These are phyloP conservation scores for Catharus fuscescens DNA, from an alignment of 2,113 vertebrate genomes.

Conservation along the genomic window DNA sequence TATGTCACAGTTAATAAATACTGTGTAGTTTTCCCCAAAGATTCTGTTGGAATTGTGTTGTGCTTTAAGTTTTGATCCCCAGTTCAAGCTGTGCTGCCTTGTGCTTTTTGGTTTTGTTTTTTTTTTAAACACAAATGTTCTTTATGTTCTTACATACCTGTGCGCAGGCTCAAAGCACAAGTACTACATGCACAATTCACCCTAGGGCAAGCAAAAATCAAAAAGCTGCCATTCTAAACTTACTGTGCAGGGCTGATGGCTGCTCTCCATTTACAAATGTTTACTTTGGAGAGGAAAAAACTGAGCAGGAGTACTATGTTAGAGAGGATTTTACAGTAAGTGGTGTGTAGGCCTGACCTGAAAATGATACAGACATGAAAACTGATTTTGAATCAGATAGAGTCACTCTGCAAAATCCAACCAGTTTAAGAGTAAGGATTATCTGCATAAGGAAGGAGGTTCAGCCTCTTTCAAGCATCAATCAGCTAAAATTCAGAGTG, in stretches of 20 bases:
- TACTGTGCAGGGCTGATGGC: background rate
- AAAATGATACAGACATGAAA: background rate
- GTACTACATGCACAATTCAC: background rate
- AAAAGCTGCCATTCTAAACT: background rate
- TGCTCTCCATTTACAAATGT: background rate
- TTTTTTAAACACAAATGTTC: background rate
- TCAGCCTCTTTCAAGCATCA: conserved; percentile 21
- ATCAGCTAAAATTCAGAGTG: conserved; percentile 29
- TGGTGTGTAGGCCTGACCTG: background rate
- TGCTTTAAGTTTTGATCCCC: background rate
- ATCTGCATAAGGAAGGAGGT: background rate
- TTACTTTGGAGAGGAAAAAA: background rate
- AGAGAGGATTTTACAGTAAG: background rate
- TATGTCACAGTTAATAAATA: background rate
- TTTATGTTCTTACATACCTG: background rate
- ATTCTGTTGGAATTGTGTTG: background rate
- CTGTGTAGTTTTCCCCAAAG: background rate
- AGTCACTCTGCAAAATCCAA: background rate
- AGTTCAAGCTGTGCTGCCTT: background rate
- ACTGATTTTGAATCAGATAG: background rate
- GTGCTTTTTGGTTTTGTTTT: background rate
- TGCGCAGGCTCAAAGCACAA: background rate
- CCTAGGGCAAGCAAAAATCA: background rate
- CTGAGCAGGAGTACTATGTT: background rate
- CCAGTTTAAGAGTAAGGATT: conserved; percentile 2